Base-by-base conservation (phyloP, 2,888 invertebrate genomes). In the Rhaphigaster nebulosa region DNA sequence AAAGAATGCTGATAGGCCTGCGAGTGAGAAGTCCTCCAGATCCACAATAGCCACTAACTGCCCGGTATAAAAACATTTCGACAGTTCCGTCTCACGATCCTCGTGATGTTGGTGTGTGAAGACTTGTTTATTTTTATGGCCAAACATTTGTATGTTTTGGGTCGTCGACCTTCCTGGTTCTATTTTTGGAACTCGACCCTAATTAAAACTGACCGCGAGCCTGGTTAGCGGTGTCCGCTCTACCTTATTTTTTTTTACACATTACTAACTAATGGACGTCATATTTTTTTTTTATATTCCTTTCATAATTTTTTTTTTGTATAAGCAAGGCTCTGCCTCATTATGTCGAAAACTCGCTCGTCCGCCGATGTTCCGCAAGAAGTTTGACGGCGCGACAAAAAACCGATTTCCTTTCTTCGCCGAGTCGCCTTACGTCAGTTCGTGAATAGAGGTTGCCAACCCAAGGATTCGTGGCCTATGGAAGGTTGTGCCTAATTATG, bases 271-370 rank as follows among this genome's bases (percentile, higher is more conserved):
- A 76, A 76, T 76, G 70, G 34, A 76, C 70, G 38, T 76, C 70
- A 45, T 84, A 15, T 34, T 84, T 84, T 84, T 84, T 84, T 84
- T 80, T 84, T 84, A 38, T 84, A n/a, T 45, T n/a, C 41, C 45
- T 84, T 45, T 84, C 45, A 84, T 84, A 84, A 84, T 84, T 84
- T 84, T 84, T 84, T 84, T 45, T 45, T 26, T 18, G 26, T 50
- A n/a, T n/a, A n/a, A n/a, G n/a, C n/a, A n/a, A 50, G n/a, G 45
- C 45, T 45, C 84, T 45, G 84, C 84, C 84, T 84, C 84, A 84
- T 84, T 84, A 84, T 84, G 84, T 50, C 41, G 84, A 45, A 50
- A 84, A 84, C 84, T 84, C 84, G 84, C 84, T 84, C 84, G 45
- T 50, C 45, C 84, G 84, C n/a, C 45, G 45, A 84, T 84, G 84